Conservation (phyloP, 2,888 invertebrate species). For the Drosophila pseudotalamancana region DNA sequence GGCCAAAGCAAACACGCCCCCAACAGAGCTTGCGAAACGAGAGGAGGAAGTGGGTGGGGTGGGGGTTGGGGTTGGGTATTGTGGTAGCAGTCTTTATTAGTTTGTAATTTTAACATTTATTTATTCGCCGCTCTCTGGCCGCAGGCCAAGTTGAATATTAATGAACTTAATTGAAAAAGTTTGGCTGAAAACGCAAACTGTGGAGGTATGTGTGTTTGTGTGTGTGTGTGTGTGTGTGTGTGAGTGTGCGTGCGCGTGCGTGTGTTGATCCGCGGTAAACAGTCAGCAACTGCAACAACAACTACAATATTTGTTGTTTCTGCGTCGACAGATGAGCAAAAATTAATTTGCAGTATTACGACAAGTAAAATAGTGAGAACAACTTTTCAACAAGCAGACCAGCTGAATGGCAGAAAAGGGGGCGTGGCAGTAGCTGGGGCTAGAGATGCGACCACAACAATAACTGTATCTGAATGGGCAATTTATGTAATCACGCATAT, state of each 20-base stretch:
- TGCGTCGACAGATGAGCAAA: slow-evolving; percentile 28
- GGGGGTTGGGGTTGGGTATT: neutral
- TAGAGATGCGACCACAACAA: slow-evolving; percentile 18
- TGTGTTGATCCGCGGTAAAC: slow-evolving; percentile 21
- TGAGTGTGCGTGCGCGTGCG: neutral
- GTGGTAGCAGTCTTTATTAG: slow-evolving; percentile 56
- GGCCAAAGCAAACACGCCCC: slow-evolving; percentile 23
- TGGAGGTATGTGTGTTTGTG: slow-evolving; percentile 2
- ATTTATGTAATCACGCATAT: slow-evolving; percentile 77
- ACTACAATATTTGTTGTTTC: slow-evolving; percentile 29
- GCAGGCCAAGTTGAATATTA: slow-evolving; percentile 73
- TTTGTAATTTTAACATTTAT: slow-evolving; percentile 72
- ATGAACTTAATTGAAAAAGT: slow-evolving; percentile 78
- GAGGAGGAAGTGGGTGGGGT: neutral
- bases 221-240: slow-evolving; percentile 1
- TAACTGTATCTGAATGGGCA: slow-evolving; percentile 62
- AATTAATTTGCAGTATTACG: slow-evolving; percentile 74
- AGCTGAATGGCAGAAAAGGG: no score
- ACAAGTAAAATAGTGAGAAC: slow-evolving; percentile 67
- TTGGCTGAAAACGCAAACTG: slow-evolving; percentile 39
- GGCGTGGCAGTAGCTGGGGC: neutral
- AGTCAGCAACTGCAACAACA: slow-evolving; percentile 8
- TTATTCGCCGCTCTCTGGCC: slow-evolving; percentile 53
- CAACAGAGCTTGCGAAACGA: slow-evolving; percentile 2
- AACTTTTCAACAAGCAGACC: slow-evolving; percentile 34